Evolutionary conservation across 1,140 invertebrate genomes (phyloP), one percentile per base, ranked within the genome.

Genomic region (Aphidius ervi): DNA sequence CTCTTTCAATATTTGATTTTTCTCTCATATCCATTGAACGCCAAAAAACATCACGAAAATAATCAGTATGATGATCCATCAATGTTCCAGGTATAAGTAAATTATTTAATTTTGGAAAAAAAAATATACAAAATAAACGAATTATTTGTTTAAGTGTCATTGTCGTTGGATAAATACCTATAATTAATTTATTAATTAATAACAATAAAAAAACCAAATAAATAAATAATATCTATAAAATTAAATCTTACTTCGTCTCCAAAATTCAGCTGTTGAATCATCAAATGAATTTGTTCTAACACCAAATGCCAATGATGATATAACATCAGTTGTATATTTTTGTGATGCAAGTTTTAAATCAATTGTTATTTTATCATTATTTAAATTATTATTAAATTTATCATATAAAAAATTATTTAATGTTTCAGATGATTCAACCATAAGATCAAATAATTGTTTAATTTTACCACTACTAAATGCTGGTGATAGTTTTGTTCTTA

Each of bases 261-360:
- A 62, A 48, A 78, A 82, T 55, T 80, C 79, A 0, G 62, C 74
- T 9, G 78, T 73, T 0, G 79, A 74, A 67, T 78, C 65, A 31
- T 74, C 63, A n/a, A 77, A 77, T 0, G 74, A 74, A 55, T 77
- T 66, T n/a, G 68, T 67, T 41, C 79, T 74, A 1, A 83, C 71
- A 0, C 84, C 85, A 63, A 82, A 83, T 0, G 82, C 84, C 16
- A 81, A 70, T 0, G 78, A 81, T 0, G 80, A 80, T 16, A 86
- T 85, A 1, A 83, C 67, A 68, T 86, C 83, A 0, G 82, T 84
- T 1, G 82, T 78, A 47, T 79, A 85, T 50, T 74, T 78, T 0
- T 76, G 71, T 59, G 74, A 75, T 0, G 82, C 50, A 16, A 83
- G 77, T 57, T 81, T 82, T 0, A 67, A 78, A 45, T 77, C 73